Percentiles rank a stretch among this genome's conserved stretches.
phyloP scores from a whole-genome alignment of 2,113 vertebrate genomes.

The Phasianus colchicus region DNA sequence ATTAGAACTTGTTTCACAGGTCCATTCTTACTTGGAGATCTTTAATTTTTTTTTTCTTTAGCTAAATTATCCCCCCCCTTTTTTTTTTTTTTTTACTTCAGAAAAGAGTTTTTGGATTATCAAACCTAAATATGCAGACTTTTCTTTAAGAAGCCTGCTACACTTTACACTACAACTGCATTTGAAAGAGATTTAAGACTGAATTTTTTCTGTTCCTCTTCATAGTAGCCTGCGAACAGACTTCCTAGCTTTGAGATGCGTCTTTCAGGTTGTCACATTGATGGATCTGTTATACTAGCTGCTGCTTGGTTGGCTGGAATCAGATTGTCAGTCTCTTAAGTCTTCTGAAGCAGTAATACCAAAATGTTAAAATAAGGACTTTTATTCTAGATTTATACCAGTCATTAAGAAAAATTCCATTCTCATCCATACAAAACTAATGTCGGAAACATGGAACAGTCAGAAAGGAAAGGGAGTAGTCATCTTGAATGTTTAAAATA shows the following conservation, averaged over 20 bases:
- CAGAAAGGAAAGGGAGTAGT: background rate
- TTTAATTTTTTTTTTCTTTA: background rate
- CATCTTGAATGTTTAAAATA: background rate
- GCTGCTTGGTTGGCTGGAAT: background rate
- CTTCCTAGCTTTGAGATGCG: background rate
- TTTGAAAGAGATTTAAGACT: background rate
- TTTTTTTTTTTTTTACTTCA: background rate
- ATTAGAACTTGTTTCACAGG: slow-evolving; percentile 65
- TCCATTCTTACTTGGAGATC: slow-evolving; percentile 46
- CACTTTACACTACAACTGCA: background rate
- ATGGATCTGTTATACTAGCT: background rate
- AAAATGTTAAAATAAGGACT: background rate
- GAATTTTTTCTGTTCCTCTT: background rate
- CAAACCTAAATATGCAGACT: background rate
- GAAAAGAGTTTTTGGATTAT: background rate
- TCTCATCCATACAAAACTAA: background rate
- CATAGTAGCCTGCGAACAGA: background rate
- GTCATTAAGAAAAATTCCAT: background rate
- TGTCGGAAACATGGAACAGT: background rate
- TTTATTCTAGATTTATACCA: background rate
- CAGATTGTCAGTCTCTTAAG: background rate
- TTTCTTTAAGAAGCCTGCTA: background rate
- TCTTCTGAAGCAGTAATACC: background rate
- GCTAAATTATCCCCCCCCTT: background rate
- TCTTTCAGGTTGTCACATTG: background rate